Conservation (phyloP, 2,797 vertebrate genomes). For the Huso huso region DNA sequence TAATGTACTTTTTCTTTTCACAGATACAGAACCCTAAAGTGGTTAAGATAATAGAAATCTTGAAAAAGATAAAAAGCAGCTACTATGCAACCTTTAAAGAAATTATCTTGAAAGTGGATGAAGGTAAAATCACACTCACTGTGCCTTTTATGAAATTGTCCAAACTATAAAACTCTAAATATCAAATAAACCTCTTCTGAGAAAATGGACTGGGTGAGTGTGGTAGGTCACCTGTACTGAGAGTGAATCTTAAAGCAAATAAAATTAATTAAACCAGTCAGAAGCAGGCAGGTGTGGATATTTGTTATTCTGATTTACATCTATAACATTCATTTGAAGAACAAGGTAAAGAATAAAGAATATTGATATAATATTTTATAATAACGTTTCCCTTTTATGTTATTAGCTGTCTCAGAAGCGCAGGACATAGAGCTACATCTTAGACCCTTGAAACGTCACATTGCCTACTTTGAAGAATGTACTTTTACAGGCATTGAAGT, state of each 20-base stretch:
- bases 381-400: constrained; percentile 1
- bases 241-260: too few relatives aligned
- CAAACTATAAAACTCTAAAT: too few relatives aligned
- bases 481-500: constrained; percentile 56
- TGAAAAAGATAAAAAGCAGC: constrained; percentile 56
- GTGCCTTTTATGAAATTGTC: too few relatives aligned
- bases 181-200: too few relatives aligned
- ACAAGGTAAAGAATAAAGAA: too few relatives aligned
- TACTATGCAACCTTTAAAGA: constrained; percentile 55
- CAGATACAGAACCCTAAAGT: constrained; percentile 58
- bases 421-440: constrained; percentile 60
- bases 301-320: too few relatives aligned
- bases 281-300: too few relatives aligned
- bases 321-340: too few relatives aligned
- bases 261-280: too few relatives aligned
- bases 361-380: background rate
- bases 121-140: constrained; percentile 29
- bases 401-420: constrained; percentile 54
- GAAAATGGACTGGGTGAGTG: too few relatives aligned
- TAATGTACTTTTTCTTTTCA: background rate
- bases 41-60: constrained; percentile 47
- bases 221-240: too few relatives aligned
- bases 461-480: constrained; percentile 58
- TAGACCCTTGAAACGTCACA: constrained; percentile 50
- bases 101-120: constrained; percentile 48